Base-by-base conservation (phyloP, 2,113 vertebrate genomes). In the Kryptolebias marmoratus region DNA sequence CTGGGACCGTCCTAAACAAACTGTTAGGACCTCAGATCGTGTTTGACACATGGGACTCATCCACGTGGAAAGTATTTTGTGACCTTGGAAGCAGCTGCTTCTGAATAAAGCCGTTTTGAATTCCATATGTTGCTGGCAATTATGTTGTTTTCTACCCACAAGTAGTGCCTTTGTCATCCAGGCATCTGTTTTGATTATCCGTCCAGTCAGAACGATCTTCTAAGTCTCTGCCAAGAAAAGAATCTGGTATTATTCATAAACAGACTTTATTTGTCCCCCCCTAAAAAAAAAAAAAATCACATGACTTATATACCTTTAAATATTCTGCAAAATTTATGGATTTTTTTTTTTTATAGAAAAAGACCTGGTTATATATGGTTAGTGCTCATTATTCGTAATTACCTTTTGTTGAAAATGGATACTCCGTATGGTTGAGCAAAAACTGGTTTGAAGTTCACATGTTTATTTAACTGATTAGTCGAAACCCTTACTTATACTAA, bases 101-200 rank as follows among this genome's bases (percentile, higher is more conserved):
- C 62, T n/a, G 60, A 71, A 79, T 71, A 57, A 82, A 86, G 79
- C 68, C 42, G 77, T 60, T 80, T 62, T 64, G 50, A 77, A 83
- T 80, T 82, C 79, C 87, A 88, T 64, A 77, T 57, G 77, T 75
- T 68, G 64, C 79, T 79, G 79, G 81, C 63, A 79, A 81, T 86
- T 56, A 81, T 62, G 83, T 77, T 83, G 84, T 86, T 88, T 79
- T 86, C 81, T 79, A 32, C 52, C 80, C 80, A 47, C 80, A 73
- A 80, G 75, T 74, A 71, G 79, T 77, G 74, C 65, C 73, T 75
- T 81, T 80, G 73, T 89, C 81, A 71, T 88, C 68, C 30, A 77
- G 55, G 62, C 88, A 88, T 91, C 82, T 83, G 84, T 87, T 87
- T 77, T 65, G 68, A 84, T 92, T 81, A 88, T 83, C 74, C 77